Evolutionary conservation across 2,797 vertebrate genomes (phyloP).

Genomic region (Gymnoscopelus braueri): DNA sequence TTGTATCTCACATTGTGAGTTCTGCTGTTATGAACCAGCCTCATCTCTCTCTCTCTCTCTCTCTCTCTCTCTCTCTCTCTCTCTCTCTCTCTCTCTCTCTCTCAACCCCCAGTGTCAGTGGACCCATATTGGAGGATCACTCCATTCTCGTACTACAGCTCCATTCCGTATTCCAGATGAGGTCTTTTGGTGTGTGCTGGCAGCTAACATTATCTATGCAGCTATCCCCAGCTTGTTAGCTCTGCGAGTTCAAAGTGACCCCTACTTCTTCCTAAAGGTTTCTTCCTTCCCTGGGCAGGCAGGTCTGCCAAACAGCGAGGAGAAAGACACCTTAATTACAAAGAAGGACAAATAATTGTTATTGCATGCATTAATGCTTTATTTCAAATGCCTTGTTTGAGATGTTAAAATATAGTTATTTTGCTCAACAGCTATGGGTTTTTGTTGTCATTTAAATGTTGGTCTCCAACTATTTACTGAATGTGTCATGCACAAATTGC

Average conservation of each 20-base stretch:
- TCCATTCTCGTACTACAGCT: slow-evolving; percentile 86
- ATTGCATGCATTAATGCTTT: slow-evolving; percentile 5
- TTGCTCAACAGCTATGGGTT: slow-evolving; percentile 38
- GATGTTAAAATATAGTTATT: slow-evolving; percentile 61
- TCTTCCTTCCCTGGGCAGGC: slow-evolving; percentile 54
- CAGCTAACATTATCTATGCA: slow-evolving; percentile 81
- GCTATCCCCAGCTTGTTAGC: slow-evolving; percentile 83
- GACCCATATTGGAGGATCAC: slow-evolving; percentile 85
- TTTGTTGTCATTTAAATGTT: slow-evolving; percentile 33
- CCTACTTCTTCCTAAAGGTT: slow-evolving; percentile 84
- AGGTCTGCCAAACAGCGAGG: slow-evolving; percentile 68
- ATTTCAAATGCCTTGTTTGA: slow-evolving; percentile 19
- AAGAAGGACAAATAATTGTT: slow-evolving; percentile 64
- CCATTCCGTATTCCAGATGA: slow-evolving; percentile 86
- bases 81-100: slow-evolving; percentile 20
- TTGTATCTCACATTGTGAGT: neutral
- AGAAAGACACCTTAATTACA: slow-evolving; percentile 81
- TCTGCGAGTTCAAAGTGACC: slow-evolving; percentile 79
- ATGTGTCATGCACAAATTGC: neutral
- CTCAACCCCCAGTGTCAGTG: slow-evolving; percentile 87
- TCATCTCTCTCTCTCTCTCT: slow-evolving; percentile 20
- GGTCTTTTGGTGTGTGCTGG: slow-evolving; percentile 75
- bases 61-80: slow-evolving; percentile 7
- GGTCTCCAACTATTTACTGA: slow-evolving; percentile 4
- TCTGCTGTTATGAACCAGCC: slow-evolving; percentile 3